phyloP scores from a whole-genome alignment of 2,888 invertebrate species.

The Dryocosmus kuriphilus region DNA sequence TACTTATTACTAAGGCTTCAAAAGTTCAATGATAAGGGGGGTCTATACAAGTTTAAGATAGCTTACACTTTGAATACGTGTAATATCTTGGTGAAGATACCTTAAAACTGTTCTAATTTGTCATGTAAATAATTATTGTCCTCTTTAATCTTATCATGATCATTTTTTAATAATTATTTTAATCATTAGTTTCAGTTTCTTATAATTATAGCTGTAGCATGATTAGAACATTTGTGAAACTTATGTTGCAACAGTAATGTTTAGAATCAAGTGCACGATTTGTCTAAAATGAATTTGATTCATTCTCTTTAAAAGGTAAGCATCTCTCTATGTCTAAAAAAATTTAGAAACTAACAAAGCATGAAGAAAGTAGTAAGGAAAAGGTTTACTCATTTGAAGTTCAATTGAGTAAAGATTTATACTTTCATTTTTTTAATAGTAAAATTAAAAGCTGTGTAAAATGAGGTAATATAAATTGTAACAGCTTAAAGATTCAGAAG shows the following conservation, averaged over 20 bases:
- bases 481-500: too few relatives aligned
- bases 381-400: neutral
- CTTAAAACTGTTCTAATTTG: neutral
- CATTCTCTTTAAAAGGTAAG: slow-evolving; percentile 11
- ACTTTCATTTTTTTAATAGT: too few relatives aligned
- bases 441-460: too few relatives aligned
- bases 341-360: neutral
- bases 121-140: neutral
- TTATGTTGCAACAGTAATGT: slow-evolving; percentile 13
- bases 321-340: neutral
- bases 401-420: too few relatives aligned
- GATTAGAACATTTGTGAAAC: slow-evolving; percentile 2
- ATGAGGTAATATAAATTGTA: too few relatives aligned
- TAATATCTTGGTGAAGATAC: neutral
- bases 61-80: neutral
- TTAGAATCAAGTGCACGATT: slow-evolving; percentile 13
- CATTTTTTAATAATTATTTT: neutral
- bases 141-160: neutral
- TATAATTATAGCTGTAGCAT: slow-evolving; percentile 7
- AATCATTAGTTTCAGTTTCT: neutral
- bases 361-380: neutral
- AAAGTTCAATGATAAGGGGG: neutral
- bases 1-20: neutral
- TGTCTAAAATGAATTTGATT: slow-evolving; percentile 5
- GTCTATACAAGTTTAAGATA: neutral